A percentile compares a stretch with the other conserved stretches of the same genome.
These are phyloP conservation scores for Iselma pallidipennis DNA, from an alignment of 2,888 invertebrate genomes.

Conservation along the genomic window DNA sequence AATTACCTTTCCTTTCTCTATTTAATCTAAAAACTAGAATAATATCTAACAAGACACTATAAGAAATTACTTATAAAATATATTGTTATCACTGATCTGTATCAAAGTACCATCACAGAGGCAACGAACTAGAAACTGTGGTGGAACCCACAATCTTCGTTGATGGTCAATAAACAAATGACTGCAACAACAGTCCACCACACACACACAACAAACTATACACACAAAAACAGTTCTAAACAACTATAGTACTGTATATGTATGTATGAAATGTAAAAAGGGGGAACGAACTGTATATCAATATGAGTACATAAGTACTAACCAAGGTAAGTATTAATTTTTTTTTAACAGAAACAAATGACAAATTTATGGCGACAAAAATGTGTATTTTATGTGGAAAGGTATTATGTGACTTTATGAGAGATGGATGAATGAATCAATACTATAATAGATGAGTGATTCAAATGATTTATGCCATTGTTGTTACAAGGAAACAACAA, in stretches of 20 bases:
- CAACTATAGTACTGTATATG: too few relatives aligned
- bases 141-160: conserved; percentile 19
- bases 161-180: conserved; percentile 26
- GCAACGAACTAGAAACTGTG: conserved; percentile 3
- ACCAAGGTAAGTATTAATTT: conserved; percentile 18
- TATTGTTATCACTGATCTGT: background rate
- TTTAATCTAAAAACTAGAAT: background rate
- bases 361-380: background rate
- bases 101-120: conserved; percentile 15
- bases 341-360: conserved; percentile 10
- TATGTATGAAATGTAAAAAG: too few relatives aligned
- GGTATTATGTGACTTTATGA: background rate
- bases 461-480: background rate
- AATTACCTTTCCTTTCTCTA: background rate
- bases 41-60: conserved; percentile 6
- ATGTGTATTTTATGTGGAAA: background rate
- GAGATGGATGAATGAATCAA: background rate
- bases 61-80: background rate
- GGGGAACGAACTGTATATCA: conserved; percentile 41
- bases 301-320: conserved; percentile 25
- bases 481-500: background rate
- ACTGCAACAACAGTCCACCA: conserved; percentile 16
- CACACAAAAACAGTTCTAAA: conserved; percentile 11
- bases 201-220: too few relatives aligned
- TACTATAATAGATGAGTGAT: too few relatives aligned